Evolutionary conservation across 2,113 vertebrate species (phyloP).

Genomic region (Dipodomys spectabilis): DNA sequence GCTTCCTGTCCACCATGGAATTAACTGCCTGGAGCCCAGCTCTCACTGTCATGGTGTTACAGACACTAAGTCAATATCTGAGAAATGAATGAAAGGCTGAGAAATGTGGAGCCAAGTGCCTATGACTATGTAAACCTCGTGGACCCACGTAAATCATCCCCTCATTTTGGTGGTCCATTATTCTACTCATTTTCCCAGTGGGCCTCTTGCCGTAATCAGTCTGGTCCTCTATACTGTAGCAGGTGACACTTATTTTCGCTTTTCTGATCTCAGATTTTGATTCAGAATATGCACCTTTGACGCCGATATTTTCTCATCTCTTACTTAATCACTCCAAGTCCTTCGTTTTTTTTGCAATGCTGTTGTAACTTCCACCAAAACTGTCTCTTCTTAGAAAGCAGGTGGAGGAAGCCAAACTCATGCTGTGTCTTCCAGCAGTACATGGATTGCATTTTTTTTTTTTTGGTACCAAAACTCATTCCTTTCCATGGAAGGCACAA

Average conservation of each 20-base stretch:
- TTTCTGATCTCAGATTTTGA: neutral
- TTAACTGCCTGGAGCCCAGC: neutral
- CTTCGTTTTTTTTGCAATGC: neutral
- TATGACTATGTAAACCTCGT: too few relatives aligned
- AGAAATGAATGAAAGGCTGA: neutral
- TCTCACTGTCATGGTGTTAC: neutral
- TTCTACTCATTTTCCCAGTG: neutral
- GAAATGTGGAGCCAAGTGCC: neutral
- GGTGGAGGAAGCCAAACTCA: neutral
- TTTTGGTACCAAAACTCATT: neutral
- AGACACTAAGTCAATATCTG: too few relatives aligned
- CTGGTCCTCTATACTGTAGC: neutral
- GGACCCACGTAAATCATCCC: too few relatives aligned
- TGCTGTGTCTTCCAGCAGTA: neutral
- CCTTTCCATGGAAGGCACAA: neutral
- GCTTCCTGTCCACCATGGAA: neutral
- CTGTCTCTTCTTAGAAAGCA: neutral
- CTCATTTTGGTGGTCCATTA: too few relatives aligned
- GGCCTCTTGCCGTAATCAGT: neutral
- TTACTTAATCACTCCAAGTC: neutral
- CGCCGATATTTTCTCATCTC: too few relatives aligned
- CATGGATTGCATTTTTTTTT: neutral
- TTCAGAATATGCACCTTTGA: too few relatives aligned
- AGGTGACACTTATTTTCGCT: neutral
- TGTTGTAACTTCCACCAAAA: neutral